These are phyloP conservation scores for Istiophorus platypterus DNA, from an alignment of 2,113 vertebrate genomes.

Conservation along the genomic window DNA sequence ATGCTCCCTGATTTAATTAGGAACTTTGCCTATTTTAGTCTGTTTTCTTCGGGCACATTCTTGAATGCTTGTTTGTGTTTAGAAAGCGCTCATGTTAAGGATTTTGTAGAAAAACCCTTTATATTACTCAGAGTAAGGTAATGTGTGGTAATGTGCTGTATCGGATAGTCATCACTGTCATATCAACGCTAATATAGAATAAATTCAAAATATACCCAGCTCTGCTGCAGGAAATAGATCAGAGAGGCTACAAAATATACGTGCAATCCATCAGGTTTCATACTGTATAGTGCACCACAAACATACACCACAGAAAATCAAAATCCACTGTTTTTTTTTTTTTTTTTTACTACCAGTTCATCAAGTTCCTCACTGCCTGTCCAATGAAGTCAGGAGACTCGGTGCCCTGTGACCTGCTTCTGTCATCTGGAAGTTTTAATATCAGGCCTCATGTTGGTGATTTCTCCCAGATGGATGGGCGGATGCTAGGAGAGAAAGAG, in stretches of 20 bases:
- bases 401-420: slow-evolving; percentile 28
- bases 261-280: neutral
- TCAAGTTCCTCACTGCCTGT: neutral
- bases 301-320: neutral
- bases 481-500: slow-evolving; percentile 1
- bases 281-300: neutral
- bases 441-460: slow-evolving; percentile 25
- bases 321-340: neutral
- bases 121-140: too few relatives aligned
- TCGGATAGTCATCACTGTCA: neutral
- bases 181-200: neutral
- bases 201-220: neutral
- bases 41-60: too few relatives aligned
- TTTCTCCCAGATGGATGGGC: slow-evolving; percentile 55
- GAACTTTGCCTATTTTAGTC: too few relatives aligned
- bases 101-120: too few relatives aligned
- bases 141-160: too few relatives aligned
- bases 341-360: neutral
- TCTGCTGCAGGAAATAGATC: neutral
- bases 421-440: slow-evolving; percentile 50
- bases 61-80: too few relatives aligned
- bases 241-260: too few relatives aligned
- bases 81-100: too few relatives aligned
- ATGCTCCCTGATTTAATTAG: too few relatives aligned
- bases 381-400: neutral